Base-by-base conservation (phyloP, 2,888 invertebrate species). In the Drosophila tripunctata region DNA sequence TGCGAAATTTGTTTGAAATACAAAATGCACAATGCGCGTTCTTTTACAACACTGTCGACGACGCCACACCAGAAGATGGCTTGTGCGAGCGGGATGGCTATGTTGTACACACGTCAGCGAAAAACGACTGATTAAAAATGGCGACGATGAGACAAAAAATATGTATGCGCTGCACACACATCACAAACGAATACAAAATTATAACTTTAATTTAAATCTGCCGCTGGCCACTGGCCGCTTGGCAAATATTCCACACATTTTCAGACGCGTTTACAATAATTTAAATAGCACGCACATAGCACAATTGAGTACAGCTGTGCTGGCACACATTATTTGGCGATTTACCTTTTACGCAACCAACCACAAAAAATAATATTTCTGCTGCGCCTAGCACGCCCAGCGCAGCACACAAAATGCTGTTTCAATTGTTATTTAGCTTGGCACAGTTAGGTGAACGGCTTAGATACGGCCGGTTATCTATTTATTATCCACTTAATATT, bases 341-440 rank as follows among this genome's bases (percentile, higher is more conserved):
- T 76, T 85, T 84, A 83, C 83, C 81, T 87, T 83, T 83, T 83
- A 83, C 85, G 83, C 85, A 87, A 83, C 87, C 66, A 78, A 67
- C 50, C 67, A 75, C 67, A 56, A 56, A 67, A 63, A 65, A 50
- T 36, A 43, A 48, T 43, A 40, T 48, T 66, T 67, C 52, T 66
- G 72, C 63, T 64, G 65, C 63, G 67, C 70, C 52, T 78, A 41
- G 36, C 65, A 80, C 75, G 56, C 67, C 74, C 75, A 73, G 65
- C 60, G 51, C 57, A 71, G 67, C 69, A 44, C 63, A 58, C 50
- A 57, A 47, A 55, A 50, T 68, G 12, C 4, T 55, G 19, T 40
- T 41, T 58, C 21, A 33, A 41, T 50, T 47, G 17, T 36, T 43
- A 31, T 48, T 36, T 38, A 30, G n/a, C n/a, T 44, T 56, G 55